Base-by-base conservation (phyloP, 1,140 invertebrate species). In the Aphelinus atriplicis region DNA sequence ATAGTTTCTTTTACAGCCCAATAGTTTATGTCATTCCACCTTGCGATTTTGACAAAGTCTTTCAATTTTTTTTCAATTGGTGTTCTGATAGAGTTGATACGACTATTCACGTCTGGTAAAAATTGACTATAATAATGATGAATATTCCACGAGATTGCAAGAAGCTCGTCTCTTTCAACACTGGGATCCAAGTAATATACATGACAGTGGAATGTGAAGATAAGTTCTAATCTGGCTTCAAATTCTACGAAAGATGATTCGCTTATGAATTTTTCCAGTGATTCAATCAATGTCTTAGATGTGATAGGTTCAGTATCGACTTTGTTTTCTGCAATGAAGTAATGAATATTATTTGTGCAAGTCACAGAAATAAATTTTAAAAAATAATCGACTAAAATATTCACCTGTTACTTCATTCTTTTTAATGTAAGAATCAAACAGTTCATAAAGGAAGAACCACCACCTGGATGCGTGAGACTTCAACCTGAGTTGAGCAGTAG, bases 1-100 rank as follows among this genome's bases (percentile, higher is more conserved):
- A 97, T 92, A 3, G 94, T 93, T 78, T 95, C 92, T 78, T 95
- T 96, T 6, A 99, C 91, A n/a, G 95, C 92, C 92, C 95, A 98
- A 83, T 97, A 97, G 82, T 94, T 98, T 1, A 97, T 92, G 82
- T 99, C 97, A 82, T 95, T 97, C 94, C 97, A 99, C 51, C 95
- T 90, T n/a, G 94, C 94, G 60, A 99, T 98, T 84, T 98, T 98
- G 0, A 99, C 94, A 84, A 96, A 97, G 76, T 98, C 95, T 77
- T 94, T 94, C 1, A 99, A 83, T 85, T 97, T 95, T 87, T 97
- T 97, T 79, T 98, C 95, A 74, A 98, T 95, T 0, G 96, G 95
- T 0, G 88, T 81, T 69, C 93, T 91, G 5, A 94, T 86, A 3
- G 90, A 88, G 43, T 91, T 90, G 1, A 97, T 92, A 67, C 90